These are phyloP conservation scores for Odocoileus virginianus DNA, from an alignment of 2,113 vertebrate species.

Conservation along the genomic window DNA sequence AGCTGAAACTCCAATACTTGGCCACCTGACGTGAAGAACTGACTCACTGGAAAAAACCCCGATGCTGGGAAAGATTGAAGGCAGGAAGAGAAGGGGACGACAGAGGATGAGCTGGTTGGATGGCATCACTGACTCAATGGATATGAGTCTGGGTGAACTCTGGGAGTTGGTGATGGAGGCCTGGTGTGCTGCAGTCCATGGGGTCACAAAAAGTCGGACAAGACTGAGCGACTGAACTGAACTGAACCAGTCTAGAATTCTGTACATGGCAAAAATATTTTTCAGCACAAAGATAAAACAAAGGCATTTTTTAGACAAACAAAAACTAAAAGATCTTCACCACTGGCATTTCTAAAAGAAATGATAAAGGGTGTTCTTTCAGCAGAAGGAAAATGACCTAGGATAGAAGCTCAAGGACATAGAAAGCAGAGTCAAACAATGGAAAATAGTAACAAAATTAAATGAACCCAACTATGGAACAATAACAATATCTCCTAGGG, in stretches of 20 bases:
- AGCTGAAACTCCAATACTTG: not conserved
- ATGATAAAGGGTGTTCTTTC: not conserved
- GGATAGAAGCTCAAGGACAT: not conserved
- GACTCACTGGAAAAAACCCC: not conserved
- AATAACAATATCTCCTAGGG: not conserved
- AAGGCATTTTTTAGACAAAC: not conserved
- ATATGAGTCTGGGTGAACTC: not conserved
- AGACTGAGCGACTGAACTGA: not conserved
- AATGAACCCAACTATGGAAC: not conserved
- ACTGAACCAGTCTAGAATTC: not conserved
- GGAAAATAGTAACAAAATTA: constrained; percentile 22
- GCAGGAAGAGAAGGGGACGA: not conserved
- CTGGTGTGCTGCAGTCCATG: not conserved
- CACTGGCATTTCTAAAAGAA: not conserved
- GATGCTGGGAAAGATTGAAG: not conserved
- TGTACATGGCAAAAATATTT: not conserved
- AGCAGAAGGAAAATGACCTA: not conserved
- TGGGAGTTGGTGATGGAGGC: fast-evolving
- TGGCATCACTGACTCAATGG: not conserved
- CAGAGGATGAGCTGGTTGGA: not conserved
- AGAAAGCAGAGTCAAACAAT: not conserved
- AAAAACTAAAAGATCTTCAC: not conserved
- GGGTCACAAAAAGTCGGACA: not conserved
- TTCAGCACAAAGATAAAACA: not conserved
- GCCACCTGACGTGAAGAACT: fast-evolving